These are phyloP conservation scores for Laticauda colubrina DNA, from an alignment of 2,113 vertebrate genomes.

Conservation along the genomic window DNA sequence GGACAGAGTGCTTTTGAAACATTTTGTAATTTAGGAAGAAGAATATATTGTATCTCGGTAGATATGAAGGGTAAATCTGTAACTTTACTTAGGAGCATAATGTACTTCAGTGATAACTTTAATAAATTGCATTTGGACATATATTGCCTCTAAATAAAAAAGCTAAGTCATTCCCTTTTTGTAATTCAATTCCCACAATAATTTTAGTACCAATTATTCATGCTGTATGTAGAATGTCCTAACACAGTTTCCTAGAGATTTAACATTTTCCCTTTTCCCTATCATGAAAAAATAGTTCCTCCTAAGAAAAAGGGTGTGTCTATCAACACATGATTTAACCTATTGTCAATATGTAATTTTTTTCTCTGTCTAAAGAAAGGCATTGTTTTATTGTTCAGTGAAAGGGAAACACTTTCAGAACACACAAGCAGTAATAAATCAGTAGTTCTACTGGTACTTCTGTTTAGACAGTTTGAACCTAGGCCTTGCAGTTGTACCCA, in stretches of 20 bases:
- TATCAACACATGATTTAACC: neutral
- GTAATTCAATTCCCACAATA: neutral
- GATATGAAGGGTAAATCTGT: rapidly evolving
- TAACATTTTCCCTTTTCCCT: neutral
- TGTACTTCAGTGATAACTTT: neutral
- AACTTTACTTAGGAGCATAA: neutral
- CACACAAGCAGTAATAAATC: neutral
- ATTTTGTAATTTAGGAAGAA: rapidly evolving
- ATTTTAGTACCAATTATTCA: neutral
- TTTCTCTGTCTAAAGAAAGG: neutral
- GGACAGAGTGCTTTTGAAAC: rapidly evolving
- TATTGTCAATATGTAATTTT: neutral
- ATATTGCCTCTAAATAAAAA: neutral
- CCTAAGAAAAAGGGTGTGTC: neutral
- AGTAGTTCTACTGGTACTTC: neutral
- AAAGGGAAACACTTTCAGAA: neutral
- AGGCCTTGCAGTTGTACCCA: neutral
- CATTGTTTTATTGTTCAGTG: neutral
- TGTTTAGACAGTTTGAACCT: neutral
- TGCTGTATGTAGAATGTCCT: neutral
- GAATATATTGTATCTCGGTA: neutral
- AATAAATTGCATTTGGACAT: neutral
- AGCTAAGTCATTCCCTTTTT: neutral
- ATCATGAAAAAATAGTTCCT: neutral
- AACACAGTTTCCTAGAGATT: neutral